Conservation (phyloP, 2,888 invertebrate species). For the Xylota segnis region DNA sequence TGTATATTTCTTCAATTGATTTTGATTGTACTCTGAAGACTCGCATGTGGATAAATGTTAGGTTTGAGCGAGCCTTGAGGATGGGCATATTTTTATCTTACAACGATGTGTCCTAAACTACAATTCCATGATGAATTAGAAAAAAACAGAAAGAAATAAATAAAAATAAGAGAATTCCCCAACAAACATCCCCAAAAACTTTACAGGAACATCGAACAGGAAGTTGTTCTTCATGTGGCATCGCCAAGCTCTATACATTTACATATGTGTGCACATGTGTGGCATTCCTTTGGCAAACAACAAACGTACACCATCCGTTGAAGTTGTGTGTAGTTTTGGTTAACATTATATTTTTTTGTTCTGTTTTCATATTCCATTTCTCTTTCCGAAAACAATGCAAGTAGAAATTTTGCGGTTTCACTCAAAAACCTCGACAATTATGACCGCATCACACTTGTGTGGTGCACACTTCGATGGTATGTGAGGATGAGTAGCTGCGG, state of each 20-base stretch:
- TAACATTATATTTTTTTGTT: conserved; percentile 44
- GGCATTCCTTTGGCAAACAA: conserved; percentile 33
- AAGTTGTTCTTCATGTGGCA: conserved; percentile 75
- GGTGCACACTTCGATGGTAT: conserved; percentile 38
- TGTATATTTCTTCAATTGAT: not conserved
- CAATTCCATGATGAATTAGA: not conserved
- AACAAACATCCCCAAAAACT: conserved; percentile 53
- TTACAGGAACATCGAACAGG: conserved; percentile 65
- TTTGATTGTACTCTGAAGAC: not conserved
- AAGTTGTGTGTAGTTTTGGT: conserved; percentile 54
- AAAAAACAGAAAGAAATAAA: conserved; percentile 3
- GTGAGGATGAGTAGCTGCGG: conserved; percentile 46
- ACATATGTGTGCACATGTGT: conserved; percentile 50
- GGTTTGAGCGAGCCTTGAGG: not conserved
- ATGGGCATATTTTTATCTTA: too few species aligned
- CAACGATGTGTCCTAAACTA: too few species aligned
- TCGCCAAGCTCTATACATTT: conserved; percentile 51
- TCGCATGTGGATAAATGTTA: not conserved
- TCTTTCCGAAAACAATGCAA: conserved; percentile 70
- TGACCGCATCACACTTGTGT: conserved; percentile 75
- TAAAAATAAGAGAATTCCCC: conserved; percentile 9
- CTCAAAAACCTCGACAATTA: conserved; percentile 76
- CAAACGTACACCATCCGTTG: conserved; percentile 39
- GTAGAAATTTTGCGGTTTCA: conserved; percentile 75
- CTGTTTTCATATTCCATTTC: conserved; percentile 65